Evolutionary conservation across 2,797 vertebrate genomes (phyloP), one percentile per base, ranked within the genome.

Genomic region (Cynodonichthys magdalenae): DNA sequence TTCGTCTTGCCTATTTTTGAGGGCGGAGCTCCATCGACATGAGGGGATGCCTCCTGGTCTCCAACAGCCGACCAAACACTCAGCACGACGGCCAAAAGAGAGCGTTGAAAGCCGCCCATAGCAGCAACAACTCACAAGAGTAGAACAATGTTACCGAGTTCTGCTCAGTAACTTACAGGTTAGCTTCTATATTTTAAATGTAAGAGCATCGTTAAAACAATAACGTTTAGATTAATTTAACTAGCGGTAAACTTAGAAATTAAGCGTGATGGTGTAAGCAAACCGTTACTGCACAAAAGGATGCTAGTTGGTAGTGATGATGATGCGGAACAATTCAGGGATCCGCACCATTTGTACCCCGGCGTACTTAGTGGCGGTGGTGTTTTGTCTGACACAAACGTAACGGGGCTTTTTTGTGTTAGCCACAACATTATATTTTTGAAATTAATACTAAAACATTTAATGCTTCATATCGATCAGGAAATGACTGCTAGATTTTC

Each of bases 21-120:
- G 20, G 94, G 92, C 19, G 92, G 92, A 27, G 88, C 80, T 63
- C 89, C 92, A 71, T 94, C 94, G 15, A 87, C 84, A 19, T 87
- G 87, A 14, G 77, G 53, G 14, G 81, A 69, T 24, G 65, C 83
- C 3, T 85, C 69, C 36, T 54, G 75, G 47, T 92, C 87, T 60
- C 84, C 88, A 1, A 74, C 41, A 11, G 68, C 73, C 31, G 60
- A 61, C 10, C 70, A 46, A 2, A 53, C 45, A 1, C 74, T 54
- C 31, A 88, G 39, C 27, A 90, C 24, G 18, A 65, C 64, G 48
- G 65, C 44, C 14, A 90, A 42, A 31, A 87, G 28, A 66, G 59
- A 55, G 10, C 71, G 36, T 18, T 71, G 50, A 44, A 53, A 51
- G 47, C 27, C 56, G 52, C 3, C 11, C 91, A 92, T 92, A 34